A percentile compares a stretch with the other conserved stretches of the same genome.
Evolutionary conservation across 2,113 vertebrate species (phyloP).

Genomic region (Malurus cyaneus): DNA sequence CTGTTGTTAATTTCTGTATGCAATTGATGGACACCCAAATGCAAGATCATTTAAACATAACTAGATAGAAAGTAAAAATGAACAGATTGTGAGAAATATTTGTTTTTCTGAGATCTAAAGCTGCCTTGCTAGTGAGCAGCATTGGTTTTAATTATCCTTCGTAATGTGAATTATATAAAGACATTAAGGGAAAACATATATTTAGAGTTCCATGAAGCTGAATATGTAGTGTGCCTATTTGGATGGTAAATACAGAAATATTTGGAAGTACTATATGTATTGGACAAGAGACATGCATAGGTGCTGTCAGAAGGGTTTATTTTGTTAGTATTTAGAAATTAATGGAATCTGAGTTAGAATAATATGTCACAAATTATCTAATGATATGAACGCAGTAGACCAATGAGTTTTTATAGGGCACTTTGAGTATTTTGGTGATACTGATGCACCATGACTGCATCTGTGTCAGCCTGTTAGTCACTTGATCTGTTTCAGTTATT

Average conservation of each 20-base stretch:
- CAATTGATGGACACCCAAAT: neutral
- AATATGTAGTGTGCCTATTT: neutral
- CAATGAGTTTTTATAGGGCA: neutral
- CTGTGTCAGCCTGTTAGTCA: neutral
- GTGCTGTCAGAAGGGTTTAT: neutral
- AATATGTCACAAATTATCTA: neutral
- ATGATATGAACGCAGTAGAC: neutral
- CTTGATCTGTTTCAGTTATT: neutral
- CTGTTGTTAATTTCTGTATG: neutral
- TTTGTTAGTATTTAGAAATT: neutral
- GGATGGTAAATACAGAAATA: neutral
- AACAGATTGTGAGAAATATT: neutral
- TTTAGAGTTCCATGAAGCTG: neutral
- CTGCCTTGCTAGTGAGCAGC: neutral
- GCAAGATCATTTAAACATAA: neutral
- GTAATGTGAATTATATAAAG: neutral
- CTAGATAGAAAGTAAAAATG: neutral
- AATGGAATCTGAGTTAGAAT: neutral
- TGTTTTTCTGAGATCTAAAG: neutral
- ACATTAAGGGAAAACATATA: neutral
- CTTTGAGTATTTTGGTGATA: neutral
- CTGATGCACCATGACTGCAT: neutral
- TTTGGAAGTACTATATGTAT: accelerated
- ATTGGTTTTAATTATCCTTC: neutral
- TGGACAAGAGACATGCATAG: accelerated